These are phyloP conservation scores for Belonocnema kinseyi DNA, from an alignment of 1,140 invertebrate genomes.

Conservation along the genomic window DNA sequence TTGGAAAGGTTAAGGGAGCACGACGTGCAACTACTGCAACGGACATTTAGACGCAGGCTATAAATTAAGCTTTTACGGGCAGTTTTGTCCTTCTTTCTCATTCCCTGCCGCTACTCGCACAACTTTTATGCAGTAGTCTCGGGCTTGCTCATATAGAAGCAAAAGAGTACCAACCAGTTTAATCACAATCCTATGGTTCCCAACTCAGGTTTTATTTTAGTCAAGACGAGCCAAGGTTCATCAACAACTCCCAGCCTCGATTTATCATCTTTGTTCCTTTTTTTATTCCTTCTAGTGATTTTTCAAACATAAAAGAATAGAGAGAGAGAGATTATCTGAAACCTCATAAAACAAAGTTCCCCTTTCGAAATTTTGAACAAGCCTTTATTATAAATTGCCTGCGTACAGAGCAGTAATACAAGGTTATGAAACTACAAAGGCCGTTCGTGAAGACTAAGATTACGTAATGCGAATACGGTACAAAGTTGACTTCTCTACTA, in stretches of 20 bases:
- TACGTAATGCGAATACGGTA: too few species aligned
- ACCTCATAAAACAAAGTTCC: too few species aligned
- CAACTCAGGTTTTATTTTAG: conserved; percentile 47
- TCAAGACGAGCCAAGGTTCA: conserved; percentile 36
- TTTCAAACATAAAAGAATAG: background rate
- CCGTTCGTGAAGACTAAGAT: too few species aligned
- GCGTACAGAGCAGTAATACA: too few species aligned
- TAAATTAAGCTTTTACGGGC: conserved; percentile 61
- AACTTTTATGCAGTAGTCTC: conserved; percentile 50
- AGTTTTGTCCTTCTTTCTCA: conserved; percentile 51
- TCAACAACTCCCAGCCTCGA: conserved; percentile 40
- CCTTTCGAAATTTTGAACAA: too few species aligned
- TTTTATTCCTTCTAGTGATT: background rate
- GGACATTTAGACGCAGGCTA: conserved; percentile 55
- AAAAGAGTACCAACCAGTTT: conserved; percentile 47
- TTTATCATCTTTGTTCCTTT: conserved; percentile 43
- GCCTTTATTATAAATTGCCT: too few species aligned
- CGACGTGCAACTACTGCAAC: conserved; percentile 47
- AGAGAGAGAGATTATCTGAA: too few species aligned
- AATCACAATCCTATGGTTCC: conserved; percentile 45
- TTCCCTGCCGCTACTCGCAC: conserved; percentile 24
- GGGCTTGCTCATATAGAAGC: conserved; percentile 45
- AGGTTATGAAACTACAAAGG: too few species aligned
- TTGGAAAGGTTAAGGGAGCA: conserved; percentile 54
- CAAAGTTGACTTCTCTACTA: too few species aligned